Percentiles rank a stretch among this genome's conserved stretches.
Conservation (phyloP, 2,888 invertebrate species). For the Eilema depressum region DNA sequence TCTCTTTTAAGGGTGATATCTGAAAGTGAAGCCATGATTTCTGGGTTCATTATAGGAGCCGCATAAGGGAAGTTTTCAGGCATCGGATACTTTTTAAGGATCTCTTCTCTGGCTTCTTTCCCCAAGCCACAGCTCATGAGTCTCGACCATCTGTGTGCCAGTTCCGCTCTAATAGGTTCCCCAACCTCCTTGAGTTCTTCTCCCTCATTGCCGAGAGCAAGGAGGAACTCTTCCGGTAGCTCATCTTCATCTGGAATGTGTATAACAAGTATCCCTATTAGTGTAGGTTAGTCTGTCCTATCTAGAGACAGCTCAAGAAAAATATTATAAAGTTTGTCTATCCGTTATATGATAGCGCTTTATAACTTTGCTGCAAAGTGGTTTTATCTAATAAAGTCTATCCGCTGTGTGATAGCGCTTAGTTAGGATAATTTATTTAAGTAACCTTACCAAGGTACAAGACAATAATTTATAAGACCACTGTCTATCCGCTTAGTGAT, state of each 20-base stretch:
- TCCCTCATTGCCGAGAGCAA: conserved; percentile 16
- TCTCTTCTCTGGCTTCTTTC: conserved; percentile 14
- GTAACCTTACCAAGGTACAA: no score
- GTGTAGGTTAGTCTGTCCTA: neutral
- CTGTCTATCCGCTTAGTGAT: no score
- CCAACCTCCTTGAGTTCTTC: conserved; percentile 1
- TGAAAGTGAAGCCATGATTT: conserved; percentile 12
- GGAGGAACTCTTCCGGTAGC: conserved; percentile 8
- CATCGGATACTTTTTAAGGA: conserved; percentile 17
- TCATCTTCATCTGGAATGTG: conserved; percentile 5
- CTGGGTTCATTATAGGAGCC: conserved; percentile 21
- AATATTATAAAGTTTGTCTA: conserved; percentile 1
- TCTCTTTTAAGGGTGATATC: conserved; percentile 22
- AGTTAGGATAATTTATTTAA: no score
- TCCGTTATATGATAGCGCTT: conserved; percentile 2
- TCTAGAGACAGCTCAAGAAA: neutral
- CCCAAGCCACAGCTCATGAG: conserved; percentile 7
- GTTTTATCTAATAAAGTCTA: neutral
- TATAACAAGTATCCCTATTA: neutral
- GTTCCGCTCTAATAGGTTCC: neutral
- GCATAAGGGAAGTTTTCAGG: conserved; percentile 10
- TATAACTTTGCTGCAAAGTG: conserved; percentile 4
- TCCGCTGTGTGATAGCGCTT: neutral
- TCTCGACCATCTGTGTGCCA: conserved; percentile 13
- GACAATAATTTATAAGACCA: no score